These are phyloP conservation scores for Urosaurus nigricauda DNA, from an alignment of 2,797 vertebrate genomes.

Conservation along the genomic window DNA sequence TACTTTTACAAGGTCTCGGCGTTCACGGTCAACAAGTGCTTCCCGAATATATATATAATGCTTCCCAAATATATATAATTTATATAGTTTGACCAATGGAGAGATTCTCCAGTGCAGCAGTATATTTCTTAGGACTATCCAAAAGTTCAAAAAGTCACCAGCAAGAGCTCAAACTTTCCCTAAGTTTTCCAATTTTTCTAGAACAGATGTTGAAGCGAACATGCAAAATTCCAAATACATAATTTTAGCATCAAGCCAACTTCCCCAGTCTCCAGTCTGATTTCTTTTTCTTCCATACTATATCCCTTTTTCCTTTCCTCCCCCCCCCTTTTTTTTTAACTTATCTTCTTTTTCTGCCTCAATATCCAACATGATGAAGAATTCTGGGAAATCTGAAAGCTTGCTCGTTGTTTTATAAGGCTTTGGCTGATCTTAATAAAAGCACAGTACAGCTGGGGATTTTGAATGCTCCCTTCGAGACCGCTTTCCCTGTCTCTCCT, in stretches of 20 bases:
- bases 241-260: neutral
- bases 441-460: neutral
- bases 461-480: neutral
- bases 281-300: neutral
- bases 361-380: no score
- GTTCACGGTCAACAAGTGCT: no score
- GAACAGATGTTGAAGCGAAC: neutral
- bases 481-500: neutral
- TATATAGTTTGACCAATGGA: no score
- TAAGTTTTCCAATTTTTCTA: neutral
- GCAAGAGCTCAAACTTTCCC: neutral
- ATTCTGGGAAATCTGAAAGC: neutral
- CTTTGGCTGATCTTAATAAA: neutral
- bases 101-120: neutral
- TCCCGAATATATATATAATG: no score
- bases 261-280: neutral
- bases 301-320: neutral
- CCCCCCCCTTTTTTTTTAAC: neutral
- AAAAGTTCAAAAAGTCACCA: neutral
- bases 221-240: neutral
- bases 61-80: no score
- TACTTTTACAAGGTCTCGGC: no score
- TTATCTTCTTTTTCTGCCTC: no score
- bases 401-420: neutral
- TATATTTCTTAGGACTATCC: neutral